Conservation (phyloP, 2,797 vertebrate genomes). For the Hydrolagus colliei region DNA sequence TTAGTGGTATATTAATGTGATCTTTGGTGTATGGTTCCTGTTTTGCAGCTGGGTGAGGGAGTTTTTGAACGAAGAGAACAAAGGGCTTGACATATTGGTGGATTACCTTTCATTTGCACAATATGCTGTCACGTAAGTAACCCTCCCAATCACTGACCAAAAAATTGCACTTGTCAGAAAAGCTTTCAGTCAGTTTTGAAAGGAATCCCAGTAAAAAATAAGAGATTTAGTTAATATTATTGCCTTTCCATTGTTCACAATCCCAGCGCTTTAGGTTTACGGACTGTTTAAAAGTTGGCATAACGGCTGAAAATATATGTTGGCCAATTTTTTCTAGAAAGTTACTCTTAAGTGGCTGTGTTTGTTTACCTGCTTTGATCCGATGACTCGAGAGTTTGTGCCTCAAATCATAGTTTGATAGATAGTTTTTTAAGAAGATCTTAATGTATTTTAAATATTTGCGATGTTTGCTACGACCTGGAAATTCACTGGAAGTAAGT, state of each 20-base stretch:
- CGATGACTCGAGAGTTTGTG: background rate
- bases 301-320: background rate
- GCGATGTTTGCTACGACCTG: background rate
- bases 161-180: background rate
- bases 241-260: background rate
- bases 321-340: background rate
- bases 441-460: too few relatives aligned
- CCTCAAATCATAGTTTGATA: background rate
- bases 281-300: background rate
- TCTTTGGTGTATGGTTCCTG: background rate
- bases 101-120: conserved; percentile 95
- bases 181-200: background rate
- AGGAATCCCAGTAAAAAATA: background rate
- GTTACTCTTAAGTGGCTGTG: too few relatives aligned
- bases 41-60: conserved; percentile 82
- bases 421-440: background rate
- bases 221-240: background rate
- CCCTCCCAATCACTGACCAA: background rate
- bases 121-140: conserved; percentile 91
- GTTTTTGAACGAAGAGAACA: conserved; percentile 91
- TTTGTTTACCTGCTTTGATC: background rate
- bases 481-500: background rate
- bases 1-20: background rate
- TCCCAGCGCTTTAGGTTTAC: background rate
- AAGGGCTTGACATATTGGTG: conserved; percentile 86